phyloP scores from a whole-genome alignment of 2,797 vertebrate genomes.

The Cercopithecus hamlyni region DNA sequence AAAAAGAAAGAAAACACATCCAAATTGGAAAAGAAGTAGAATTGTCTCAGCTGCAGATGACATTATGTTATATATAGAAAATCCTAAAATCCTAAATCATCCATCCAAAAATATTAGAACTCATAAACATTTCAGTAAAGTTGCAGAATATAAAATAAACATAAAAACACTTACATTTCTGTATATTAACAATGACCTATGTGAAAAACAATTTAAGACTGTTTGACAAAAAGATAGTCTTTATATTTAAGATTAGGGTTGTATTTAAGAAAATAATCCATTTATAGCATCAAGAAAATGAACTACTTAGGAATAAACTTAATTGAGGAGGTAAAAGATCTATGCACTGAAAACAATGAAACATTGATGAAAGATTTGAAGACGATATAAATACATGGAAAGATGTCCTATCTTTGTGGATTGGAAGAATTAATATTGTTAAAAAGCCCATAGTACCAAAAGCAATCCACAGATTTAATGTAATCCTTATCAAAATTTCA shows the following conservation, averaged over 20 bases:
- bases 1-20: background rate
- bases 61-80: background rate
- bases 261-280: background rate
- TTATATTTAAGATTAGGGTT: background rate
- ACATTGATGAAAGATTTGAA: background rate
- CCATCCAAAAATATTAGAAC: background rate
- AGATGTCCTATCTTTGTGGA: background rate
- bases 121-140: background rate
- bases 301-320: background rate
- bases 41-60: background rate
- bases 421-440: background rate
- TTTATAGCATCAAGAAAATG: background rate
- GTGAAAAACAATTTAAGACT: background rate
- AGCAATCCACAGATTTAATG: background rate
- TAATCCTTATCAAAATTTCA: background rate
- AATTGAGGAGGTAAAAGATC: background rate
- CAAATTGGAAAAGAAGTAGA: background rate
- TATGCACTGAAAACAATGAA: background rate
- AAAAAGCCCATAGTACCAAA: background rate
- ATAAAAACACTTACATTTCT: background rate
- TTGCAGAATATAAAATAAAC: background rate
- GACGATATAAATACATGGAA: background rate
- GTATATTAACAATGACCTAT: background rate
- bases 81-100: background rate
- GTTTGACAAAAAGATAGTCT: background rate